Percentiles rank a stretch among this genome's conserved stretches.
These are phyloP conservation scores for Zhuqinia jingwanae DNA, from an alignment of 2,888 invertebrate genomes.

Conservation along the genomic window DNA sequence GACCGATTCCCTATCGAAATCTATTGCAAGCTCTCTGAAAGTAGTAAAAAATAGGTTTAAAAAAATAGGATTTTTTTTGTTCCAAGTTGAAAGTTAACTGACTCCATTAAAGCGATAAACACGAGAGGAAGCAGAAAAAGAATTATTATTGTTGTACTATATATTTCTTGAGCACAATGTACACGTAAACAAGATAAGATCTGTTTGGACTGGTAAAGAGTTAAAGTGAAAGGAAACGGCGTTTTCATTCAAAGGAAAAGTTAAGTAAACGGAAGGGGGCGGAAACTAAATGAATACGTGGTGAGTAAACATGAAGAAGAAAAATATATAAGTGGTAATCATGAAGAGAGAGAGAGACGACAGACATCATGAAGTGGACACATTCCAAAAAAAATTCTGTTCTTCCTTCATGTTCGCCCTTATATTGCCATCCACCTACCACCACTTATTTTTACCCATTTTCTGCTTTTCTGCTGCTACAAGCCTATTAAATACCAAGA, in stretches of 20 bases:
- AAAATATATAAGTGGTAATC: conserved; percentile 9
- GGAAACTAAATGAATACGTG: conserved; percentile 19
- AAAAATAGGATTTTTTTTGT: too few relatives aligned
- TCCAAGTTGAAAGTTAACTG: too few relatives aligned
- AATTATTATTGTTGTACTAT: too few relatives aligned
- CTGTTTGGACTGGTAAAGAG: neutral
- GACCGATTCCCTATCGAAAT: too few relatives aligned
- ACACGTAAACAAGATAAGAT: neutral
- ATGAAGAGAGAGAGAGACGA: conserved; percentile 25
- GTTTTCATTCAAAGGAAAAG: conserved; percentile 14
- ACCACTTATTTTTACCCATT: conserved; percentile 12
- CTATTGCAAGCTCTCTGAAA: too few relatives aligned
- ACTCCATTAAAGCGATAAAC: too few relatives aligned
- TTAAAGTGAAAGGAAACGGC: neutral
- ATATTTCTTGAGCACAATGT: neutral
- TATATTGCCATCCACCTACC: neutral
- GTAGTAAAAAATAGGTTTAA: too few relatives aligned
- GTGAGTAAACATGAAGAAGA: neutral
- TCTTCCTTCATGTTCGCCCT: conserved; percentile 26
- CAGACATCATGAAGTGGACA: conserved; percentile 59
- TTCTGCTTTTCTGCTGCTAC: conserved; percentile 1
- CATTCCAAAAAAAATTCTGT: conserved; percentile 60
- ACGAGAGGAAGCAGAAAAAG: too few relatives aligned
- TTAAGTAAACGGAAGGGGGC: conserved; percentile 18
- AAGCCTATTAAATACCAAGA: conserved; percentile 16